Percentiles rank a stretch among this genome's conserved stretches.
Evolutionary conservation across 2,888 invertebrate genomes (phyloP).

Genomic region (Nymphalis c-album): DNA sequence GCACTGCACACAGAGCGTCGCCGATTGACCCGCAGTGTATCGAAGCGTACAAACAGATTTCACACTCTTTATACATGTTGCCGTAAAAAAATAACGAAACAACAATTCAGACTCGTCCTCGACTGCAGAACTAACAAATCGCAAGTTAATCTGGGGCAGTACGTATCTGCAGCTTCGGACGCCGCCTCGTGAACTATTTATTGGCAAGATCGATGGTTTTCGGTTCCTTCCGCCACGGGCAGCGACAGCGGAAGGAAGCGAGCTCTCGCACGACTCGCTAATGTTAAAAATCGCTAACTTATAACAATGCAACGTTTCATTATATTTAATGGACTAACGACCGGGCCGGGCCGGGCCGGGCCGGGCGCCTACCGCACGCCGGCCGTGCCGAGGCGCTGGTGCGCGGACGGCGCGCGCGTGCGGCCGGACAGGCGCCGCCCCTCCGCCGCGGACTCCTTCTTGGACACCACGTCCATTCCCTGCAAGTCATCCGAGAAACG

Average conservation of each 20-base stretch:
- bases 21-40: slow-evolving; percentile 20
- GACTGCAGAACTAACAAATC: not conserved
- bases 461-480: slow-evolving; percentile 50
- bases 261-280: not conserved
- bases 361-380: slow-evolving; percentile 55
- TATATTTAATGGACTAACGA: slow-evolving; percentile 18
- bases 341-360: not conserved
- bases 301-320: slow-evolving; percentile 20
- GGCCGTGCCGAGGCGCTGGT: slow-evolving; percentile 60
- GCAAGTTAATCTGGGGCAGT: not conserved
- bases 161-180: not conserved
- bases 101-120: slow-evolving; percentile 19
- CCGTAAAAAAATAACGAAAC: slow-evolving; percentile 50
- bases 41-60: slow-evolving; percentile 18
- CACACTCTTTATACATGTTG: slow-evolving; percentile 14
- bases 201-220: not conserved
- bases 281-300: slow-evolving; percentile 5
- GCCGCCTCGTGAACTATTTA: too few relatives aligned
- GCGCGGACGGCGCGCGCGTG: slow-evolving; percentile 55
- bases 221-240: not conserved
- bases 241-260: not conserved
- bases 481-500: slow-evolving; percentile 39
- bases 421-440: slow-evolving; percentile 63
- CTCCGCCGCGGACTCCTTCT: slow-evolving; percentile 74
- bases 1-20: not conserved